Conservation (phyloP, 2,888 invertebrate genomes). For the Eupeodes luniger region DNA sequence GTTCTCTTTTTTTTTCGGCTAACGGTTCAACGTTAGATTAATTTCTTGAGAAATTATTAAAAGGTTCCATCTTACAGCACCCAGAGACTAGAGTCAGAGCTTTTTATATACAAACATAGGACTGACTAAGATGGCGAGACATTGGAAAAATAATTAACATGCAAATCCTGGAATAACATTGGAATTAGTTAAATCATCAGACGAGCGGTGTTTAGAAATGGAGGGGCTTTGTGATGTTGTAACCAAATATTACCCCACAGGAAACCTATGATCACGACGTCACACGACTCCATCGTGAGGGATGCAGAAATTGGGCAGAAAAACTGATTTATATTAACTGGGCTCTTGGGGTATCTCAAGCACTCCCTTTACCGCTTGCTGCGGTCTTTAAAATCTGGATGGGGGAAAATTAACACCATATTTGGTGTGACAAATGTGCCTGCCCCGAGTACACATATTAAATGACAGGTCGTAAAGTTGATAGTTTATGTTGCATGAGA, state of each 20-base stretch:
- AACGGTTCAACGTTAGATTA: conserved; percentile 71
- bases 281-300: neutral
- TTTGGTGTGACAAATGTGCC: conserved; percentile 64
- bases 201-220: neutral
- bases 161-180: conserved; percentile 66
- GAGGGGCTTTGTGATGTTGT: neutral
- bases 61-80: conserved; percentile 41
- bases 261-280: neutral
- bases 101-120: neutral
- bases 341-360: conserved; percentile 26
- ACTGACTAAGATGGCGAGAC: conserved; percentile 24
- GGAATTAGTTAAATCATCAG: neutral
- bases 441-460: conserved; percentile 60
- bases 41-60: conserved; percentile 74
- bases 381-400: neutral
- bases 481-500: conserved; percentile 49
- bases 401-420: conserved; percentile 61
- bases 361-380: neutral
- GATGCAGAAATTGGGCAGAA: conserved; percentile 58
- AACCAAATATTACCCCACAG: conserved; percentile 34
- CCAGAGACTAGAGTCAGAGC: neutral
- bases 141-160: conserved; percentile 70
- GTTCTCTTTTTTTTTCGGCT: conserved; percentile 52
- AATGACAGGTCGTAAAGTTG: conserved; percentile 55
- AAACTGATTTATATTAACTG: conserved; percentile 63